A percentile compares a stretch with the other conserved stretches of the same genome.
These are phyloP conservation scores for Mustelus asterias DNA, from an alignment of 2,113 vertebrate genomes.

Conservation along the genomic window DNA sequence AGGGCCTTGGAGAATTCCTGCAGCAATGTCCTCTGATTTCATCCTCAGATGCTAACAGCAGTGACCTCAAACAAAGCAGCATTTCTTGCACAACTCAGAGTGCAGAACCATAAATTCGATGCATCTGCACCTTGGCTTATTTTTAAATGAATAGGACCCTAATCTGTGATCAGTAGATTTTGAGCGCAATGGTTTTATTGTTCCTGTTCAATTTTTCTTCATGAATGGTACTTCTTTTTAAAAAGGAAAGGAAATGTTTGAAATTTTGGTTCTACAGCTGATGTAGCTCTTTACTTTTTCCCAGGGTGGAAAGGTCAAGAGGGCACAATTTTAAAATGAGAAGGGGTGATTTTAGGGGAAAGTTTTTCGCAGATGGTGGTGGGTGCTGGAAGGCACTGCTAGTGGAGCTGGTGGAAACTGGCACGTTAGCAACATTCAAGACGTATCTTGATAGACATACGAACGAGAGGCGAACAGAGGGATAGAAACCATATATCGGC, in stretches of 20 bases:
- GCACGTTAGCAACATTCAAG: too few relatives aligned
- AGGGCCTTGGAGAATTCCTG: background rate
- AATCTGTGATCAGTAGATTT: background rate
- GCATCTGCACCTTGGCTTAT: background rate
- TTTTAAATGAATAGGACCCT: background rate
- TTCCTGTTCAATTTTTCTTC: background rate
- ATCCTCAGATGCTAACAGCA: background rate
- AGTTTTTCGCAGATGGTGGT: too few relatives aligned
- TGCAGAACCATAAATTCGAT: background rate
- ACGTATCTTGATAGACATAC: too few relatives aligned
- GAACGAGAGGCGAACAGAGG: too few relatives aligned
- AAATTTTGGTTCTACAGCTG: background rate
- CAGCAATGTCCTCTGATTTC: background rate
- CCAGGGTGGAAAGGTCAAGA: too few relatives aligned
- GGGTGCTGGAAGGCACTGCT: too few relatives aligned
- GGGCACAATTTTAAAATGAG: too few relatives aligned
- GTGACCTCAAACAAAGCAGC: background rate
- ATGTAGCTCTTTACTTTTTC: too few relatives aligned
- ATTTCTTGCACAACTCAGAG: background rate
- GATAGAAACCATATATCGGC: too few relatives aligned
- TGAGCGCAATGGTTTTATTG: background rate
- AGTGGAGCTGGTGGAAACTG: too few relatives aligned
- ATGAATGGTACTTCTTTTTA: background rate
- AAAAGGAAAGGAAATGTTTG: background rate
- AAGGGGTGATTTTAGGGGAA: too few relatives aligned